phyloP scores from a whole-genome alignment of 2,888 invertebrate species.

The Chrysodeixis includens region DNA sequence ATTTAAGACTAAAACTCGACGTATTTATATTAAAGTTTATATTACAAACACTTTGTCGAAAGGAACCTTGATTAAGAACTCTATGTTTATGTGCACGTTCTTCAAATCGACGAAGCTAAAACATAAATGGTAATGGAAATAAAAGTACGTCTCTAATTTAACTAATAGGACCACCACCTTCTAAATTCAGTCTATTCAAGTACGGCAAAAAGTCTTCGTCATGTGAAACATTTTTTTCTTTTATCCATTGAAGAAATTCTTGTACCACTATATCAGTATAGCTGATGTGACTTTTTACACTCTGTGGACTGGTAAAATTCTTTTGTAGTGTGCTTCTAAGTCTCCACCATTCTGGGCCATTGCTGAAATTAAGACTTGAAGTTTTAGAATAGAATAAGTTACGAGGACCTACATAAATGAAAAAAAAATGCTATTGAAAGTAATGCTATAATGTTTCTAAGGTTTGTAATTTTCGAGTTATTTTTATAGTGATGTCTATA shows the following conservation, averaged over 20 bases:
- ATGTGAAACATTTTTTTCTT: constrained; percentile 62
- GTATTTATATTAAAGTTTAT: too few relatives aligned
- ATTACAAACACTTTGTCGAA: too few relatives aligned
- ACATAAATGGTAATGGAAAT: too few relatives aligned
- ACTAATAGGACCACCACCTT: constrained; percentile 90
- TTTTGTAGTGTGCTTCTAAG: constrained; percentile 94
- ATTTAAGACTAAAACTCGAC: too few relatives aligned
- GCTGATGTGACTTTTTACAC: constrained; percentile 91
- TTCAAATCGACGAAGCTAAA: background rate
- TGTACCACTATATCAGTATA: constrained; percentile 90
- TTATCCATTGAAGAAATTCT: constrained; percentile 90
- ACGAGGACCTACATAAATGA: too few relatives aligned
- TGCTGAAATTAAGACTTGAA: constrained; percentile 86
- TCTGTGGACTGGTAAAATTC: constrained; percentile 92
- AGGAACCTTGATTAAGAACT: too few relatives aligned
- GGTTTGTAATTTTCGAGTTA: too few relatives aligned
- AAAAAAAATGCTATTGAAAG: too few relatives aligned
- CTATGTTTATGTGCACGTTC: too few relatives aligned
- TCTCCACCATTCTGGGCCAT: constrained; percentile 95
- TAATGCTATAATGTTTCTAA: too few relatives aligned
- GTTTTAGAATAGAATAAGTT: background rate
- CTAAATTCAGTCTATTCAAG: constrained; percentile 93
- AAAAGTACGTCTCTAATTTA: too few relatives aligned
- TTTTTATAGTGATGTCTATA: too few relatives aligned
- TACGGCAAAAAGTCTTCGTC: constrained; percentile 91